Percentiles rank a stretch among this genome's conserved stretches.
Conservation (phyloP, 2,113 vertebrate genomes). For the Ophthalmolycus amberensis region DNA sequence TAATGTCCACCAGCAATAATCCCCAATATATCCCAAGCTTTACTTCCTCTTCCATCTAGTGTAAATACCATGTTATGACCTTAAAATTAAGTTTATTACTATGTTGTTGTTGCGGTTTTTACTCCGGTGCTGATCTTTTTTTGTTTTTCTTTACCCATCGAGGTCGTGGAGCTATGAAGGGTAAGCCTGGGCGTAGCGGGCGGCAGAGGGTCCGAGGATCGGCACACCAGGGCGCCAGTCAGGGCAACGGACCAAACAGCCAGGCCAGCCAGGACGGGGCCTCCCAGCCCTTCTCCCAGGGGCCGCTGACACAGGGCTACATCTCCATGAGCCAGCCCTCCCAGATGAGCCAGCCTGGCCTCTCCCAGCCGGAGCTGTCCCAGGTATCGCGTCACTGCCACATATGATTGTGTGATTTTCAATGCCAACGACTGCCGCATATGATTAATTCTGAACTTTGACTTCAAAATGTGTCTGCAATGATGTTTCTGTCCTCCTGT, state of each 20-base stretch:
- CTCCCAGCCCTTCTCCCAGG: conserved; percentile 98
- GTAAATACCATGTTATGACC: neutral
- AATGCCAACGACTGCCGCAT: neutral
- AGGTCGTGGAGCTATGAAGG: conserved; percentile 94
- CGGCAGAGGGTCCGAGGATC: conserved; percentile 93
- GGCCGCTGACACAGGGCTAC: conserved; percentile 96
- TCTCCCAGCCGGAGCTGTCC: conserved; percentile 96
- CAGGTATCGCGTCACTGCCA: conserved; percentile 83
- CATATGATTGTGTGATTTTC: neutral
- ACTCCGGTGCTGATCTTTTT: neutral
- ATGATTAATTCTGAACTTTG: neutral
- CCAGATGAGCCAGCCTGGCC: conserved; percentile 99
- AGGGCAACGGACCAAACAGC: conserved; percentile 88
- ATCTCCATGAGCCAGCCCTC: conserved; percentile 99
- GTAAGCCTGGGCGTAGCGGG: conserved; percentile 90
- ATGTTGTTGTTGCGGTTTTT: neutral
- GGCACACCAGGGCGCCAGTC: conserved; percentile 85
- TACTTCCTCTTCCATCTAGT: neutral
- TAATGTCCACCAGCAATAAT: neutral
- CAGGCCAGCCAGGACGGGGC: conserved; percentile 95
- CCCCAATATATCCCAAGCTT: neutral
- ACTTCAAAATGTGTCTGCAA: neutral
- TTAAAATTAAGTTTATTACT: neutral
- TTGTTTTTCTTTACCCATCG: neutral
- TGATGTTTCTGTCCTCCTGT: conserved; percentile 11